Conservation (phyloP, 2,797 vertebrate genomes). For the Alauda arvensis region DNA sequence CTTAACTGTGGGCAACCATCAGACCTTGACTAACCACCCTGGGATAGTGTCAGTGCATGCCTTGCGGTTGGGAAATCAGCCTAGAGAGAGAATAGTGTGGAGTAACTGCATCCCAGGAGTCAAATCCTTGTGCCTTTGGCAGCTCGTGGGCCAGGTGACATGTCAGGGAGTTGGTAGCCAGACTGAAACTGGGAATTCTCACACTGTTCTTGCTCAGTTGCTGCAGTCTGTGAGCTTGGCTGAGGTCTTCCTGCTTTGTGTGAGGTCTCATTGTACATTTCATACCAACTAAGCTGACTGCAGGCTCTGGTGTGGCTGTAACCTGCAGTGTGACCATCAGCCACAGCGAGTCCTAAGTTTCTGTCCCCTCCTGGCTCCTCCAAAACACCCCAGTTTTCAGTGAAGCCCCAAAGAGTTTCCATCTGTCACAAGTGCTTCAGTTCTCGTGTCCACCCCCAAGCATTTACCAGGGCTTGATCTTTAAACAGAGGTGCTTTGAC, state of each 20-base stretch:
- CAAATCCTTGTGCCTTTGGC: fast-evolving
- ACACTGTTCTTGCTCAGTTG: fast-evolving
- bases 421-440: fast-evolving
- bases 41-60: background rate
- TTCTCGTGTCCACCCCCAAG: background rate
- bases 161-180: background rate
- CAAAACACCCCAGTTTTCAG: fast-evolving
- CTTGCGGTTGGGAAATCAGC: background rate
- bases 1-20: background rate
- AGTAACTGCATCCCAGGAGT: background rate
- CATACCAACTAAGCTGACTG: background rate
- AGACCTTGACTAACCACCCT: conserved; percentile 16
- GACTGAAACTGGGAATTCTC: background rate
- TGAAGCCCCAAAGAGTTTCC: background rate
- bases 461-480: background rate
- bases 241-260: background rate
- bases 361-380: background rate
- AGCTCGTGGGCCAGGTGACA: background rate
- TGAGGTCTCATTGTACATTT: background rate
- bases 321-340: background rate
- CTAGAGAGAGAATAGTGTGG: background rate
- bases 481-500: background rate
- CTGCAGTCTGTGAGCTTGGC: background rate
- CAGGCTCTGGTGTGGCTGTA: background rate
- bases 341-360: background rate